Conservation (phyloP, 2,888 invertebrate genomes). For the Drosophila merina region DNA sequence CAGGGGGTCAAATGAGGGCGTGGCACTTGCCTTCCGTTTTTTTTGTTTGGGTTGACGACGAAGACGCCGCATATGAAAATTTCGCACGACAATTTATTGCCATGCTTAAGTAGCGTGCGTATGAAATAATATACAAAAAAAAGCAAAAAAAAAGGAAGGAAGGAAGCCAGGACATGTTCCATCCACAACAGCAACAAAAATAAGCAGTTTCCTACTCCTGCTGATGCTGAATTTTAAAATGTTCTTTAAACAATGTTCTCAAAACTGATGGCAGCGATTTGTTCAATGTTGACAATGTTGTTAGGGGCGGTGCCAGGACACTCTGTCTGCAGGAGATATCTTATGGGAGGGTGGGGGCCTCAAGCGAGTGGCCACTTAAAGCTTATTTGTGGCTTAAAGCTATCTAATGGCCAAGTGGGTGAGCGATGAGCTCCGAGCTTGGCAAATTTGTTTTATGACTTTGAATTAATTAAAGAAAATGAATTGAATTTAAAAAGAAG, state of each 20-base stretch:
- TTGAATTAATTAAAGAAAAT: constrained; percentile 20
- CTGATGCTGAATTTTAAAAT: constrained; percentile 73
- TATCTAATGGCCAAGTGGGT: constrained; percentile 29
- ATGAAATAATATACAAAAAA: constrained; percentile 73
- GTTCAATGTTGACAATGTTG: constrained; percentile 57
- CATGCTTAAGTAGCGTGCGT: constrained; percentile 74
- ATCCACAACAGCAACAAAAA: constrained; percentile 28
- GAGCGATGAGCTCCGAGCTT: constrained; percentile 21
- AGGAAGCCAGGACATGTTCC: constrained; percentile 32
- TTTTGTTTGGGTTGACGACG: constrained; percentile 42
- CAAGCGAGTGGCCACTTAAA: constrained; percentile 30
- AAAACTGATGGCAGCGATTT: constrained; percentile 75
- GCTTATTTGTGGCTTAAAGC: constrained; percentile 31
- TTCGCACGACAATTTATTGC: constrained; percentile 69
- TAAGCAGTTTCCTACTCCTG: constrained; percentile 21
- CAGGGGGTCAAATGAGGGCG: constrained; percentile 25
- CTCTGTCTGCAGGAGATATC: background rate
- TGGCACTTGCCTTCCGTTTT: constrained; percentile 32
- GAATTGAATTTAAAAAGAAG: constrained; percentile 22
- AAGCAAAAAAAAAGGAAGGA: constrained; percentile 1
- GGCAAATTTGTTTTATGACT: constrained; percentile 22
- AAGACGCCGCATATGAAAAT: constrained; percentile 70
- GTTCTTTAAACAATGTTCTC: constrained; percentile 71
- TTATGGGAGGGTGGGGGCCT: background rate
- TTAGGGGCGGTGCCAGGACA: constrained; percentile 11